Evolutionary conservation across 2,888 invertebrate genomes (phyloP).

Genomic region (Notocelia uddmanniana): DNA sequence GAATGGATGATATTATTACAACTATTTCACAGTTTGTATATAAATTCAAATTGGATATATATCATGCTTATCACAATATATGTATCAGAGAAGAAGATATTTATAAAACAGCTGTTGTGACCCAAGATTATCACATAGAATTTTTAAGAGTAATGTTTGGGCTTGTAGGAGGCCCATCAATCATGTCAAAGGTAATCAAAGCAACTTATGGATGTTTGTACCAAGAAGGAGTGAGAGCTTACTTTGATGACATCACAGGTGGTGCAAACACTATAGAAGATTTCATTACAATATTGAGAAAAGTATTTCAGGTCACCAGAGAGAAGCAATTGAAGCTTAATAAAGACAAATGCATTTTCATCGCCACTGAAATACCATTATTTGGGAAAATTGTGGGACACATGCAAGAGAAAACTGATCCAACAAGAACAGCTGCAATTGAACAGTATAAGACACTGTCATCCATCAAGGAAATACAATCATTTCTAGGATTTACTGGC

Average conservation of each 20-base stretch:
- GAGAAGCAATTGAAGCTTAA: no score
- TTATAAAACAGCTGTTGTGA: constrained; percentile 28
- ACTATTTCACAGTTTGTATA: constrained; percentile 25
- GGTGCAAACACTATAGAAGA: constrained; percentile 24
- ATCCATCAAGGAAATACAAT: constrained; percentile 3
- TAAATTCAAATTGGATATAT: constrained; percentile 37
- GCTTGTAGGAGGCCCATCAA: constrained; percentile 33
- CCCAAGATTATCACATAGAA: constrained; percentile 32
- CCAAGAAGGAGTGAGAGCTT: constrained; percentile 17
- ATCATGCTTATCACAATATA: background rate
- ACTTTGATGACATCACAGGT: constrained; percentile 39
- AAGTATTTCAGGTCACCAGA: constrained; percentile 31
- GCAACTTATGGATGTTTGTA: constrained; percentile 28
- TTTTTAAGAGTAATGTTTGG: constrained; percentile 34
- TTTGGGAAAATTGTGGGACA: constrained; percentile 29
- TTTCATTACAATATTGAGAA: constrained; percentile 2
- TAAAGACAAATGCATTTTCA: constrained; percentile 40
- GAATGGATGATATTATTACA: constrained; percentile 32
- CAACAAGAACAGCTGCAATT: constrained; percentile 14
- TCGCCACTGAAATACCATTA: constrained; percentile 29
- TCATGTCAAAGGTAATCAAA: constrained; percentile 36
- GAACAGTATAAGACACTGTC: constrained; percentile 14
- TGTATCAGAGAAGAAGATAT: constrained; percentile 26
- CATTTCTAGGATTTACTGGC: constrained; percentile 17
- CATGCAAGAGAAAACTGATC: constrained; percentile 23